These are phyloP conservation scores for Phymorhynchus buccinoides DNA, from an alignment of 1,140 invertebrate species.

Conservation along the genomic window DNA sequence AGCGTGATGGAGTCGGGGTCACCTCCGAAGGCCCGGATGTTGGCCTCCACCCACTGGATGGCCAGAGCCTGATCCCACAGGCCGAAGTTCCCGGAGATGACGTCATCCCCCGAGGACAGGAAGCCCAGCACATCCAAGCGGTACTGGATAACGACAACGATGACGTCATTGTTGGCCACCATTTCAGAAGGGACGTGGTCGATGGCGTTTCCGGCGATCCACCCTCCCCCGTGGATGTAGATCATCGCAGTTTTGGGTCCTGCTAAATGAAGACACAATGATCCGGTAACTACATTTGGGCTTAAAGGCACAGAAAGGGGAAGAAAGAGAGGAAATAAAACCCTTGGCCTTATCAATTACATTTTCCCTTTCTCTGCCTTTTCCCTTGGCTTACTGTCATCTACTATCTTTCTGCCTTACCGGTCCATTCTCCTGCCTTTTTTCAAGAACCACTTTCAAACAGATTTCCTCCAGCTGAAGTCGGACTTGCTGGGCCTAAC, in stretches of 20 bases:
- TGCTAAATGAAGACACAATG: too few species aligned
- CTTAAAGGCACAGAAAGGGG: too few species aligned
- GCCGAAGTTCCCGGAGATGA: slow-evolving; percentile 26
- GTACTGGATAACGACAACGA: slow-evolving; percentile 72
- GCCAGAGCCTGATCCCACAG: slow-evolving; percentile 77
- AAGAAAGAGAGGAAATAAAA: too few species aligned
- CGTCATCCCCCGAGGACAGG: slow-evolving; percentile 28
- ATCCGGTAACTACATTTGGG: too few species aligned
- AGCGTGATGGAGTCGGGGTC: slow-evolving; percentile 58
- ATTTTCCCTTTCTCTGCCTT: too few species aligned
- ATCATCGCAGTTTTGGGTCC: neutral
- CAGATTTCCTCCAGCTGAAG: too few species aligned
- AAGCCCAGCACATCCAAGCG: slow-evolving; percentile 40
- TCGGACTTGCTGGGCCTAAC: too few species aligned
- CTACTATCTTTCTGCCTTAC: too few species aligned
- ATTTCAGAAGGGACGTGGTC: slow-evolving; percentile 79
- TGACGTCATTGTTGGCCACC: slow-evolving; percentile 85
- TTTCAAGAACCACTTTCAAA: too few species aligned
- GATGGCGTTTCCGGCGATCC: neutral
- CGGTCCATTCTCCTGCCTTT: too few species aligned
- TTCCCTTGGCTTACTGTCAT: too few species aligned
- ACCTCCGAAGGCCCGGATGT: slow-evolving; percentile 62
- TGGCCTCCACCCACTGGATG: slow-evolving; percentile 76
- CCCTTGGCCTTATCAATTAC: too few species aligned
- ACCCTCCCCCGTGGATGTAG: slow-evolving; percentile 4